Conservation (phyloP, 1,140 invertebrate genomes). For the Glossosoma conforme region DNA sequence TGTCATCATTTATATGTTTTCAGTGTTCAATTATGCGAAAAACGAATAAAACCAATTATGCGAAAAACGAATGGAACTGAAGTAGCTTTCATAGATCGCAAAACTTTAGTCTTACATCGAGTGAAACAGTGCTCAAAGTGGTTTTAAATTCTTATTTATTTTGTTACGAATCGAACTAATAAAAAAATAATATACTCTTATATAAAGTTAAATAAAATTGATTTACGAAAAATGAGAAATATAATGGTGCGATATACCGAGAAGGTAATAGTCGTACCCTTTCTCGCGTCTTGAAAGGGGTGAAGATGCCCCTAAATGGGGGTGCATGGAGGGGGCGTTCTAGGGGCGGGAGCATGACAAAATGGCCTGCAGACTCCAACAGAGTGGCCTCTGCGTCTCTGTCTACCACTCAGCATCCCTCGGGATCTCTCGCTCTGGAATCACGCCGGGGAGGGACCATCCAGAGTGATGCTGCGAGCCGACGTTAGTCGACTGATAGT, state of each 20-base stretch:
- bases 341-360: conserved; percentile 27
- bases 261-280: conserved; percentile 20
- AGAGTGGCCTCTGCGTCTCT: conserved; percentile 26
- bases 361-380: conserved; percentile 31
- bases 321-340: conserved; percentile 11
- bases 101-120: too few species aligned
- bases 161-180: too few species aligned
- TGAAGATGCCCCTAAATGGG: not conserved
- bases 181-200: too few species aligned
- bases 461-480: conserved; percentile 25
- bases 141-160: too few species aligned
- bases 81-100: too few species aligned
- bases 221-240: too few species aligned
- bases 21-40: too few species aligned
- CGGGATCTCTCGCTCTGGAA: conserved; percentile 15
- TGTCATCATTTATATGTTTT: too few species aligned
- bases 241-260: conserved; percentile 9
- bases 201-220: too few species aligned
- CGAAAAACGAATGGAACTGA: too few species aligned
- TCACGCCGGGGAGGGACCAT: conserved; percentile 14
- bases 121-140: too few species aligned
- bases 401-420: not conserved
- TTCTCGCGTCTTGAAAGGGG: conserved; percentile 8
- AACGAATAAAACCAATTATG: too few species aligned
- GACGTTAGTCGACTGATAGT: conserved; percentile 25